These are phyloP conservation scores for Dicranocentrus wangi DNA, from an alignment of 2,888 invertebrate species.

Conservation along the genomic window DNA sequence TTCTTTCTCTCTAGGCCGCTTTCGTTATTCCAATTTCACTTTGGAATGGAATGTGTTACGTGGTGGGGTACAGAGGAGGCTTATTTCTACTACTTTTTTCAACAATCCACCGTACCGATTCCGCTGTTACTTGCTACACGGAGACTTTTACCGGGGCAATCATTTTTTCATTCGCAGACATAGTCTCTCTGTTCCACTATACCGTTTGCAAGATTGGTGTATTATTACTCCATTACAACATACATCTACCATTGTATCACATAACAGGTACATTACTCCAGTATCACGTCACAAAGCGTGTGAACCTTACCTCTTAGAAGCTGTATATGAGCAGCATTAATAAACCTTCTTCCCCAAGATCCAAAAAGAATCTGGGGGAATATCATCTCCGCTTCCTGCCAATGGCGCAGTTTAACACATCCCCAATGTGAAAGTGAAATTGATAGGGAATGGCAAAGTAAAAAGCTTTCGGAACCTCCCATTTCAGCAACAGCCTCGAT, in stretches of 20 bases:
- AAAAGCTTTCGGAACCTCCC: background rate
- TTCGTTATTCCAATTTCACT: constrained; percentile 5
- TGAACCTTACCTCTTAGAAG: constrained; percentile 3
- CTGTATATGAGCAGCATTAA: constrained; percentile 25
- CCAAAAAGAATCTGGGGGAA: constrained; percentile 32
- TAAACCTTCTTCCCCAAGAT: constrained; percentile 43
- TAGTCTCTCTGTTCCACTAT: background rate
- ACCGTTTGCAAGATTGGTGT: constrained; percentile 19
- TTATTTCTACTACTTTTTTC: constrained; percentile 20
- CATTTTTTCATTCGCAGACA: constrained; percentile 39
- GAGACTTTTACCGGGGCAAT: constrained; percentile 39
- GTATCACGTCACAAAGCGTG: constrained; percentile 12
- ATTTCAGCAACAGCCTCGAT: constrained; percentile 3
- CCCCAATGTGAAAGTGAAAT: constrained; percentile 36
- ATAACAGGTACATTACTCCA: background rate
- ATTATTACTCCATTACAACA: constrained; percentile 51
- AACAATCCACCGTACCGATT: background rate
- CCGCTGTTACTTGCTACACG: constrained; percentile 40
- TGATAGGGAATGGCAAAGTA: constrained; percentile 33
- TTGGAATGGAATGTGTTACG: background rate
- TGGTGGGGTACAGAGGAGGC: background rate
- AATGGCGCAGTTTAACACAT: constrained; percentile 53
- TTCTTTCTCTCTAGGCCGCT: background rate
- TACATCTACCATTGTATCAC: constrained; percentile 15
- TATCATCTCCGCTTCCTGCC: constrained; percentile 50